Evolutionary conservation across 2,797 vertebrate species (phyloP).

Genomic region (Peromyscus attwateri): DNA sequence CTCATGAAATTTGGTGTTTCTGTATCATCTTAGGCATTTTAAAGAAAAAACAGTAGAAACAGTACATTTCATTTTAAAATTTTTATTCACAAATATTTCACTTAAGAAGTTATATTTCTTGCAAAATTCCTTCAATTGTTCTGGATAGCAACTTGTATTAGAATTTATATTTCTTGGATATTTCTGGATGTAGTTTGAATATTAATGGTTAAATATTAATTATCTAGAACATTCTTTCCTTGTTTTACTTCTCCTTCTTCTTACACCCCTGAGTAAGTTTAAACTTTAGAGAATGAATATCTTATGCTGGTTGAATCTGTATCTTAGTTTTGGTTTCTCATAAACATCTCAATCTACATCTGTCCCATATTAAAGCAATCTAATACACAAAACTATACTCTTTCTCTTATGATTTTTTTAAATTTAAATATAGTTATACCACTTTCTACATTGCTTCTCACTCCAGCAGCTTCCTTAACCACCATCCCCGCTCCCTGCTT

Average conservation of each 20-base stretch:
- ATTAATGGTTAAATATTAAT: neutral
- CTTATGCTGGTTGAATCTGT: neutral
- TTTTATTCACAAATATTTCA: neutral
- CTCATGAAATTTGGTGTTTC: slow-evolving; percentile 17
- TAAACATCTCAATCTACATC: neutral
- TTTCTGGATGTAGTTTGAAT: neutral
- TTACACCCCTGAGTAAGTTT: neutral
- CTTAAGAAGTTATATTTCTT: neutral
- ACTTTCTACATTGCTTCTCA: neutral
- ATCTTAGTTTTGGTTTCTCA: neutral
- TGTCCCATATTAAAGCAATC: neutral
- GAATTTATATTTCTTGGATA: neutral
- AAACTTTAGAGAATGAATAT: neutral
- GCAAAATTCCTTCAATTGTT: neutral
- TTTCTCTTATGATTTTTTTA: neutral
- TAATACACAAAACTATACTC: neutral
- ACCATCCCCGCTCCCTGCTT: neutral
- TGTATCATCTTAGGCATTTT: neutral
- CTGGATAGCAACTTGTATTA: neutral
- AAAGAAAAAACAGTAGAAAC: neutral
- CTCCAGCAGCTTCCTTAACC: neutral
- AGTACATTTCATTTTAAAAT: slow-evolving; percentile 31
- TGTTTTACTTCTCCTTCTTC: neutral
- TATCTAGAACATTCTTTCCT: neutral
- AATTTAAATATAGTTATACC: neutral